Evolutionary conservation across 53 echinoderm and acorn worm species (phyloP), one percentile per base, ranked within the genome.

Genomic region (Henricia sp.): DNA sequence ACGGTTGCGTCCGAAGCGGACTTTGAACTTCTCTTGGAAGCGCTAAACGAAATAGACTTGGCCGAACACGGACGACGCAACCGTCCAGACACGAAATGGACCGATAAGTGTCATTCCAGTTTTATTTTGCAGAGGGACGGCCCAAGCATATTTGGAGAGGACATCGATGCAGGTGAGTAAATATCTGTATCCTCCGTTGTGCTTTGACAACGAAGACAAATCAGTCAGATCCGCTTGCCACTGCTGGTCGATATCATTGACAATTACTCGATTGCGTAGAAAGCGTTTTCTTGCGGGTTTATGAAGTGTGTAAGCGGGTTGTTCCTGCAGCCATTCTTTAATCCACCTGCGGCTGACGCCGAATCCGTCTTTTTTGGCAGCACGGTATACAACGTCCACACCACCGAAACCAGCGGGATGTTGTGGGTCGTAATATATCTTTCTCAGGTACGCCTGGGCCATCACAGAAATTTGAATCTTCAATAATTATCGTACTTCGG

Each of bases 1-100:
- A n/a, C n/a, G n/a, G n/a, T n/a, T n/a, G n/a, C n/a, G n/a, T n/a
- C n/a, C n/a, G n/a, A n/a, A n/a, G n/a, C n/a, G n/a, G n/a, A n/a
- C n/a, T n/a, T n/a, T n/a, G n/a, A n/a, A n/a, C n/a, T n/a, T n/a
- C n/a, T n/a, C n/a, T n/a, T n/a, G n/a, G n/a, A 70, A 84, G 88
- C 85, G 28, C 83, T 88, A 55, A 75, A 89, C 14, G 42, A 37
- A 64, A 92, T 89, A 50, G 71, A 41, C n/a, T 88, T 41, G 34
- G 77, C 21, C 57, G 78, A 88, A 13, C 85, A 14, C 54, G 55
- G 83, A 4, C 21, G 26, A 24, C 86, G 92, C 20, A 92, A 62
- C 23, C 16, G 3, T 27, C 73, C 70, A 50, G 89, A 89, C 0
- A 63, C 67, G 84, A 89, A 92, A 73, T 89, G 82, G 43, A 9